These are phyloP conservation scores for Andrena praecox DNA, from an alignment of 2,888 invertebrate species.

Conservation along the genomic window DNA sequence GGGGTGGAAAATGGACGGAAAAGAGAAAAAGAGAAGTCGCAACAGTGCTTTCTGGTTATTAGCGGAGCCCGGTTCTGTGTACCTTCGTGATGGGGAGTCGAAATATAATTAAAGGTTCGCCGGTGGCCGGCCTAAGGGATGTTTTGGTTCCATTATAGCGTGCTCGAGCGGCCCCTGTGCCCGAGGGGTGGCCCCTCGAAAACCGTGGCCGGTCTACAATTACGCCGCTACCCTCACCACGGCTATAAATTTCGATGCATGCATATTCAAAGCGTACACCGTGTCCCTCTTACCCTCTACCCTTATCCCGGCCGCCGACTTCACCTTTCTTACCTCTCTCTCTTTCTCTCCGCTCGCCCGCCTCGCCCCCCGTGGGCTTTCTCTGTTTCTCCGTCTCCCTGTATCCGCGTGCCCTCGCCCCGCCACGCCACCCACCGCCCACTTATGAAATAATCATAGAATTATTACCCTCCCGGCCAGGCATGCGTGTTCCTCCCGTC, in stretches of 20 bases:
- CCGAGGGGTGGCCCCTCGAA: constrained; percentile 58
- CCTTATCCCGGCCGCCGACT: constrained; percentile 4
- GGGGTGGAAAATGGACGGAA: background rate
- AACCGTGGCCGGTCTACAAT: constrained; percentile 75
- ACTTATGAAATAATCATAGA: constrained; percentile 83
- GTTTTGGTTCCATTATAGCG: constrained; percentile 82
- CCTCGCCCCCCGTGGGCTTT: background rate
- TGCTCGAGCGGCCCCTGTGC: constrained; percentile 37
- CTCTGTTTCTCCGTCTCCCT: constrained; percentile 18
- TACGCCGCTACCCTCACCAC: constrained; percentile 71
- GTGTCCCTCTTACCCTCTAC: background rate
- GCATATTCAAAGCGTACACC: constrained; percentile 79
- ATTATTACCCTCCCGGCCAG: constrained; percentile 73
- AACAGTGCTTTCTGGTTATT: constrained; percentile 64
- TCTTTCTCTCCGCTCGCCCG: constrained; percentile 19
- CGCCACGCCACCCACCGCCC: constrained; percentile 30
- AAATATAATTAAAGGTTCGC: constrained; percentile 80
- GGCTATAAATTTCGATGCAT: constrained; percentile 82
- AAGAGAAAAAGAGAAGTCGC: constrained; percentile 23
- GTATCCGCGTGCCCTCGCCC: background rate
- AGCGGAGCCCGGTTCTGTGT: constrained; percentile 50
- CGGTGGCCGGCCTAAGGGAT: constrained; percentile 79
- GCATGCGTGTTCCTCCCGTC: constrained; percentile 30
- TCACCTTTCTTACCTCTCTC: constrained; percentile 11
- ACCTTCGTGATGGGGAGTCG: constrained; percentile 64